Conservation (phyloP, 2,888 invertebrate genomes). For the Nesidiocoris tenuis region DNA sequence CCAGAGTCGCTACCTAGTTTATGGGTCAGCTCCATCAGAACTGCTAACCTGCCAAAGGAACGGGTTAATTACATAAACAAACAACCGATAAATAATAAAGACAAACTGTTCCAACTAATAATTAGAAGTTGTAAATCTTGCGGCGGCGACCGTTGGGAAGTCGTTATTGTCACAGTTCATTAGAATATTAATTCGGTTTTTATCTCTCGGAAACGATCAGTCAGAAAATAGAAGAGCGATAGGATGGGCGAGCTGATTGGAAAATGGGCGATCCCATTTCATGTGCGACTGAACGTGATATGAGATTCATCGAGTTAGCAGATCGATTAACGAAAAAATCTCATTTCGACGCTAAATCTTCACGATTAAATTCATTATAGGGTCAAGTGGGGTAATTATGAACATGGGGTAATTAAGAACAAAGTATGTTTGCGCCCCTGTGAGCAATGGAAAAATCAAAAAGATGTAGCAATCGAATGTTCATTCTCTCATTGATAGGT, state of each 20-base stretch:
- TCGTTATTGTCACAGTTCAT: constrained; percentile 33
- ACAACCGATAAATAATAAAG: constrained; percentile 25
- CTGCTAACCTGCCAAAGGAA: background rate
- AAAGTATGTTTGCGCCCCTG: too few species aligned
- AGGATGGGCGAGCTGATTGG: background rate
- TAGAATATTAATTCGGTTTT: constrained; percentile 34
- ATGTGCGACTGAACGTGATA: background rate
- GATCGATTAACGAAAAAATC: constrained; percentile 5
- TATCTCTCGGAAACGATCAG: constrained; percentile 23
- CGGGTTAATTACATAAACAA: constrained; percentile 19
- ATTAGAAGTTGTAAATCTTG: constrained; percentile 28
- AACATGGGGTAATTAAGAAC: too few species aligned
- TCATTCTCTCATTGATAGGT: too few species aligned
- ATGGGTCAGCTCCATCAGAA: too few species aligned
- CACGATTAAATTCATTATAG: too few species aligned
- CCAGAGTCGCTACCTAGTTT: too few species aligned
- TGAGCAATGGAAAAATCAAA: too few species aligned
- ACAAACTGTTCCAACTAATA: constrained; percentile 26
- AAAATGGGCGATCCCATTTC: constrained; percentile 19
- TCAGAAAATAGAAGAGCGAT: background rate
- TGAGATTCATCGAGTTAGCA: constrained; percentile 27
- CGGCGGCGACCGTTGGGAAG: constrained; percentile 8
- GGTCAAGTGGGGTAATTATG: too few species aligned
- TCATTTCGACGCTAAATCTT: too few species aligned
- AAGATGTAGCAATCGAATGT: too few species aligned